Evolutionary conservation across 1,140 invertebrate genomes (phyloP).

Genomic region (Aphelinus atriplicis): DNA sequence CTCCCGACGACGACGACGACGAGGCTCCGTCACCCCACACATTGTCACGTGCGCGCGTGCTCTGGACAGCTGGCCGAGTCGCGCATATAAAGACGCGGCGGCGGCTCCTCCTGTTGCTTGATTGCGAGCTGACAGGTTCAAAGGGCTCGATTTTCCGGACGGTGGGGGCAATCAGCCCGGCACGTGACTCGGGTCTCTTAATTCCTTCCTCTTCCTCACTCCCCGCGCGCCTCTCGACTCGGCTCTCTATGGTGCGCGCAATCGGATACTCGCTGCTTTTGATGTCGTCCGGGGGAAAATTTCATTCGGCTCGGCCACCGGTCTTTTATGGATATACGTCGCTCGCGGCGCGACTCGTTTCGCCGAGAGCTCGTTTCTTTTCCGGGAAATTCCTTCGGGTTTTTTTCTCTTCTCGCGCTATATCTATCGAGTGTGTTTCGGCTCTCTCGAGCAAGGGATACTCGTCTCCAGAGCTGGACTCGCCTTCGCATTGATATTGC

Average conservation of each 20-base stretch:
- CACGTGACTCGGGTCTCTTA: conserved; percentile 12
- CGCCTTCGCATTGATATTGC: too few species aligned
- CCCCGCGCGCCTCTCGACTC: neutral
- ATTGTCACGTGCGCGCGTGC: too few species aligned
- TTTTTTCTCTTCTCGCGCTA: too few species aligned
- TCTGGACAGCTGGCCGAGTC: too few species aligned
- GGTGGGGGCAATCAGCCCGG: neutral
- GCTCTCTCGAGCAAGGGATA: too few species aligned
- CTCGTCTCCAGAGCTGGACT: too few species aligned
- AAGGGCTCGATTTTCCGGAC: conserved; percentile 17
- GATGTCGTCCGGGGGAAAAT: neutral
- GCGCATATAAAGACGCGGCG: too few species aligned
- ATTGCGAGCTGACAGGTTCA: conserved; percentile 20
- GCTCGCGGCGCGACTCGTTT: too few species aligned
- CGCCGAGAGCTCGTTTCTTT: neutral
- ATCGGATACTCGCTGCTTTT: conserved; percentile 18
- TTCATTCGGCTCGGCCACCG: neutral
- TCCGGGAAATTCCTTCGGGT: neutral
- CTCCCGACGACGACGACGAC: neutral
- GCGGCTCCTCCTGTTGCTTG: neutral
- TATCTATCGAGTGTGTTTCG: too few species aligned
- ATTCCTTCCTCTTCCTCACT: conserved; percentile 11
- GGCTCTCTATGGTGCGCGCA: neutral
- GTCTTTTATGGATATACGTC: too few species aligned
- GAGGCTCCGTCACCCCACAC: too few species aligned